Percentiles rank a stretch among this genome's conserved stretches.
phyloP scores from a whole-genome alignment of 2,888 invertebrate genomes.

The Aphidius colemani region DNA sequence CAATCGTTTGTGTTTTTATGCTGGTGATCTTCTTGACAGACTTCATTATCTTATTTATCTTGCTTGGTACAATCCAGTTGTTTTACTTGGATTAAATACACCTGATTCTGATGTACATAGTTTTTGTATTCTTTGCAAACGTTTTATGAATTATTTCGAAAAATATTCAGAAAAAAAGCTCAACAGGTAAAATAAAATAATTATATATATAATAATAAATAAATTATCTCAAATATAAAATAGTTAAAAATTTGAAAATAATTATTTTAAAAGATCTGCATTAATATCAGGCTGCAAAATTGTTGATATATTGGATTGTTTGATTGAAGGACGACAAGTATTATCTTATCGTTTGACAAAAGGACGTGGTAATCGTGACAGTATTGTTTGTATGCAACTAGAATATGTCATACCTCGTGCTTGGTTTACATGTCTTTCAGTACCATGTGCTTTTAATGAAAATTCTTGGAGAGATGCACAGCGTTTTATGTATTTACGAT shows the following conservation, averaged over 20 bases:
- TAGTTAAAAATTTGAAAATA: conserved; percentile 2
- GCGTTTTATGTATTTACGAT: conserved; percentile 54
- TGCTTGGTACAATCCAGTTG: conserved; percentile 34
- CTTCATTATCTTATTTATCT: conserved; percentile 41
- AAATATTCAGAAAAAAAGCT: conserved; percentile 52
- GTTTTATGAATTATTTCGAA: conserved; percentile 57
- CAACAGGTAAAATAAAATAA: conserved; percentile 44
- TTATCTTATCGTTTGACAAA: conserved; percentile 43
- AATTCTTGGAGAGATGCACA: conserved; percentile 54
- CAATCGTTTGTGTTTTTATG: conserved; percentile 50
- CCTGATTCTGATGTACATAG: conserved; percentile 33
- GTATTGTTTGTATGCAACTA: conserved; percentile 48
- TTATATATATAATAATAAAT: background rate
- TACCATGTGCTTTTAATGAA: conserved; percentile 43
- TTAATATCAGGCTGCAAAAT: conserved; percentile 54
- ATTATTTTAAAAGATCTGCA: conserved; percentile 42
- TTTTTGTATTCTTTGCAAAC: conserved; percentile 47
- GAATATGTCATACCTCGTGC: conserved; percentile 51
- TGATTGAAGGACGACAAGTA: conserved; percentile 51
- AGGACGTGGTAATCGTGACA: conserved; percentile 32
- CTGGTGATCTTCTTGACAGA: conserved; percentile 50
- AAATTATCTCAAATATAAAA: background rate
- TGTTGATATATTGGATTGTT: conserved; percentile 54
- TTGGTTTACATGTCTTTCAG: conserved; percentile 54
- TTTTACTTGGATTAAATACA: conserved; percentile 28